Conservation (phyloP, 1,140 invertebrate genomes). For the Euglossa dilemma region DNA sequence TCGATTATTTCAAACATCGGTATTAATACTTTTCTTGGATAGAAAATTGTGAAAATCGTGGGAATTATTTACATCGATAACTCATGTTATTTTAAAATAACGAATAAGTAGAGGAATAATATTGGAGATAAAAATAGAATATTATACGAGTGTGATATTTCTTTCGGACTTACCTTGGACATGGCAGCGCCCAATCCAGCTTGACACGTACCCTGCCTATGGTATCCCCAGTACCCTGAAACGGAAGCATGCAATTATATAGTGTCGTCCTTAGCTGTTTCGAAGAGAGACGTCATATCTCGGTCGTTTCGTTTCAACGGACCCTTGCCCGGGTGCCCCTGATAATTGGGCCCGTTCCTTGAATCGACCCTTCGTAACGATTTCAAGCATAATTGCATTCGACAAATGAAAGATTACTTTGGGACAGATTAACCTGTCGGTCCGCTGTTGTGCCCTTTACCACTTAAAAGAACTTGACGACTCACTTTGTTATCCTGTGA, state of each 20-base stretch:
- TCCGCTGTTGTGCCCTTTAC: neutral
- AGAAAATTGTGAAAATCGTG: no score
- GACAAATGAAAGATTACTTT: slow-evolving; percentile 3
- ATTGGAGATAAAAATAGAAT: no score
- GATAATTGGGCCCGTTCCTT: slow-evolving; percentile 24
- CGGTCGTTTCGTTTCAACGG: slow-evolving; percentile 28
- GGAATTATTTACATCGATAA: no score
- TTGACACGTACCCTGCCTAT: slow-evolving; percentile 96
- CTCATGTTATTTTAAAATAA: no score
- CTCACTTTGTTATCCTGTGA: neutral
- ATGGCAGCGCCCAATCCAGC: slow-evolving; percentile 94
- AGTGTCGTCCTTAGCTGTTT: slow-evolving; percentile 55
- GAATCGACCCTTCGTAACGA: slow-evolving; percentile 3
- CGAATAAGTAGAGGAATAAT: no score
- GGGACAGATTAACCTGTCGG: neutral
- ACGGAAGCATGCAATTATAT: slow-evolving; percentile 79
- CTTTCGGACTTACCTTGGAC: slow-evolving; percentile 88
- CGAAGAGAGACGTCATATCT: slow-evolving; percentile 53
- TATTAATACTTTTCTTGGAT: no score
- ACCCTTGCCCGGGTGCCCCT: slow-evolving; percentile 11
- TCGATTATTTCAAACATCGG: no score
- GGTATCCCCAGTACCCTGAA: slow-evolving; percentile 93
- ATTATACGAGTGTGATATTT: neutral
- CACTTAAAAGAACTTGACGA: neutral
- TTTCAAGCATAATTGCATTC: slow-evolving; percentile 17